These are phyloP conservation scores for Harlomillsia oculata DNA, from an alignment of 1,140 invertebrate species.

Conservation along the genomic window DNA sequence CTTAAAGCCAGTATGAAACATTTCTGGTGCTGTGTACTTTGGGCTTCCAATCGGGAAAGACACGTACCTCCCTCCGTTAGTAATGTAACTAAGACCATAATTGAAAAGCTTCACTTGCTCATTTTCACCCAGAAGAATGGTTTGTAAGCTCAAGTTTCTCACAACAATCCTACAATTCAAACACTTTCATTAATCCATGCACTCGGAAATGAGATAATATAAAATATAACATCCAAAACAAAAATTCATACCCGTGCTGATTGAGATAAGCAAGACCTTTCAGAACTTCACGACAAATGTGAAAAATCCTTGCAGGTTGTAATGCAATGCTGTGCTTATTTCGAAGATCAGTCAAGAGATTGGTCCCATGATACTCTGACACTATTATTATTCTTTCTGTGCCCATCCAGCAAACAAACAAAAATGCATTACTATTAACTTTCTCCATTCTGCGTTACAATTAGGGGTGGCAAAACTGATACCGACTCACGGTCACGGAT, in stretches of 20 bases:
- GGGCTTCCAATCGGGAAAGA: constrained; percentile 86
- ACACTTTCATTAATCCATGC: constrained; percentile 3
- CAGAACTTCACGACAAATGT: constrained; percentile 58
- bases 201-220: too few relatives aligned
- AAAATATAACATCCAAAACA: background rate
- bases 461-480: too few relatives aligned
- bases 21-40: constrained; percentile 77
- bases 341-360: constrained; percentile 41
- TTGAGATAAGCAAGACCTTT: constrained; percentile 66
- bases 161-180: constrained; percentile 52
- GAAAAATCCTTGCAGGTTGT: constrained; percentile 45
- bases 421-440: background rate
- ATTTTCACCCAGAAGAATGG: constrained; percentile 65
- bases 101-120: constrained; percentile 76
- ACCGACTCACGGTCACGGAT: too few relatives aligned
- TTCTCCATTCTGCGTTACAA: too few relatives aligned
- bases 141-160: constrained; percentile 68
- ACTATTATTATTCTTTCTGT: constrained; percentile 82
- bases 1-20: constrained; percentile 50
- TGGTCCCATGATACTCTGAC: constrained; percentile 68
- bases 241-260: constrained; percentile 41
- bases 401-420: constrained; percentile 38
- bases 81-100: constrained; percentile 88
- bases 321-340: constrained; percentile 37
- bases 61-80: constrained; percentile 68